phyloP scores from a whole-genome alignment of 2,797 vertebrate genomes.

The Coendou prehensilis region DNA sequence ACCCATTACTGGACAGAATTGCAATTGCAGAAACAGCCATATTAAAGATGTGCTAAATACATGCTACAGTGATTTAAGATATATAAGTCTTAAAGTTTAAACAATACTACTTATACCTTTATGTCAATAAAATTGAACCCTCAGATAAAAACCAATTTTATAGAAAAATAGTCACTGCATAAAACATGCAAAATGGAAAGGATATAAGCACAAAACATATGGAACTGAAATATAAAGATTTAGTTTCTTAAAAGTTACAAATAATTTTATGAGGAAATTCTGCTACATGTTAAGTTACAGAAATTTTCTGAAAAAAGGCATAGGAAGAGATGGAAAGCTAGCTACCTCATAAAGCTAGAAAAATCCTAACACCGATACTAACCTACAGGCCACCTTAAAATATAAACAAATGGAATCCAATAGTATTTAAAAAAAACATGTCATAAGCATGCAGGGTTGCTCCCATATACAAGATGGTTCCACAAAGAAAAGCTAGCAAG shows the following conservation, averaged over 20 bases:
- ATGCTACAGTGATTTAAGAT: constrained; percentile 20
- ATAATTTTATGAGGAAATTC: constrained; percentile 12
- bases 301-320: neutral
- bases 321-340: neutral
- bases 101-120: neutral
- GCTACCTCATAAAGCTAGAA: neutral
- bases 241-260: constrained; percentile 14
- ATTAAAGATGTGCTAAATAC: neutral
- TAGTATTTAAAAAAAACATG: neutral
- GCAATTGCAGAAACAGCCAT: neutral
- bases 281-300: neutral
- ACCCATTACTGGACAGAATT: neutral
- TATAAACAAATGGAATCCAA: neutral
- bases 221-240: constrained; percentile 18
- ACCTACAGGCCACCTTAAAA: neutral
- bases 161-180: neutral
- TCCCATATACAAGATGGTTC: neutral
- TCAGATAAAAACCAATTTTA: neutral
- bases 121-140: constrained; percentile 7
- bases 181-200: neutral
- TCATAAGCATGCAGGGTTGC: neutral
- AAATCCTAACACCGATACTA: neutral
- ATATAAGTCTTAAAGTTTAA: neutral
- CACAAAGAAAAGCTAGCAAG: constrained; percentile 17
- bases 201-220: neutral